Evolutionary conservation across 1,140 invertebrate genomes (phyloP).

Genomic region (Bicyclus anynana): DNA sequence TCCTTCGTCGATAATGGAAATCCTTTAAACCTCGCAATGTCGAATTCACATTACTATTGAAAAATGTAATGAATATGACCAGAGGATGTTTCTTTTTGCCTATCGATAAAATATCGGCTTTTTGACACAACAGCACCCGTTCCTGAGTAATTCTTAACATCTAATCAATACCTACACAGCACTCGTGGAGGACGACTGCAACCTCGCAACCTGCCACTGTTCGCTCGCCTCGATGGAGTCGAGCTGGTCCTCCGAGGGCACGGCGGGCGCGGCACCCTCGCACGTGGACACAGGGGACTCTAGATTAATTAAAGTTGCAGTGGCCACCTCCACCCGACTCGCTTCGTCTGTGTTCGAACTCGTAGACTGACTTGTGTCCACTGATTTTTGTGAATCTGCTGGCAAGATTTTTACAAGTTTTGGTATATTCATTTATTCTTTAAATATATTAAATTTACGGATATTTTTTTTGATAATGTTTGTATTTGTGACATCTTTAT

Average conservation of each 20-base stretch:
- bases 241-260: conserved; percentile 47
- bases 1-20: too few relatives aligned
- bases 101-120: too few relatives aligned
- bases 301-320: conserved; percentile 58
- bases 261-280: conserved; percentile 19
- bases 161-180: conserved; percentile 46
- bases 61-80: too few relatives aligned
- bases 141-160: conserved; percentile 6
- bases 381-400: conserved; percentile 57
- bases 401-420: too few relatives aligned
- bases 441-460: too few relatives aligned
- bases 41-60: too few relatives aligned
- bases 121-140: too few relatives aligned
- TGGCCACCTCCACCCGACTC: conserved; percentile 50
- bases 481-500: too few relatives aligned
- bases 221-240: conserved; percentile 67
- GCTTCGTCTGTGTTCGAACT: conserved; percentile 57
- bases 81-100: too few relatives aligned
- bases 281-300: conserved; percentile 54
- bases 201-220: conserved; percentile 48
- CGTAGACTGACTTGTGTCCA: conserved; percentile 59
- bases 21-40: too few relatives aligned
- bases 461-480: too few relatives aligned
- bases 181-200: conserved; percentile 54
- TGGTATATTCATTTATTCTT: too few relatives aligned